Evolutionary conservation across 2,797 vertebrate species (phyloP), one percentile per base, ranked within the genome.

Genomic region (Steatocranus sp.): DNA sequence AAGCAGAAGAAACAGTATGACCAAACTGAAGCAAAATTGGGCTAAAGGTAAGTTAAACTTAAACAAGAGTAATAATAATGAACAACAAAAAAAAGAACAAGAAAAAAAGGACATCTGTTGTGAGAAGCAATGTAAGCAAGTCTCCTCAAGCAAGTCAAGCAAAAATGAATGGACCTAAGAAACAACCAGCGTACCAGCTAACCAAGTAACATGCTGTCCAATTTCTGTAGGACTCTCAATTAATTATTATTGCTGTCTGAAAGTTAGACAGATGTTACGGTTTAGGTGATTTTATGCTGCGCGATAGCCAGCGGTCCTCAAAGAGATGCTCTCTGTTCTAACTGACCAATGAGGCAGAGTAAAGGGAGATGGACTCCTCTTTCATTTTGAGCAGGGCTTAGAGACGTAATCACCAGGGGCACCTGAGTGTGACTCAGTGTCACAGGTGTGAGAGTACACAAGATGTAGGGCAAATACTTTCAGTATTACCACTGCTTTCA

Each of bases 401-500:
- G 83, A 83, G 86, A 88, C 84, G 81, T 77, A 91, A 93, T 94
- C 86, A 91, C 81, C 68, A 66, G 56, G 75, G 32, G 43, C 81
- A 82, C 75, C 82, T 83, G 85, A 88, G 88, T 81, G 91, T 88
- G 81, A 89, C 89, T 78, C 76, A 18, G 75, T 79, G 87, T 89
- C 75, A 88, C 17, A 79, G 70, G 41, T 81, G 32, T 80, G 50
- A 79, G 81, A 75, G 79, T 75, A 87, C 85, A 83, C n/a, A 3
- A 81, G 86, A 77, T 48, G 38, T 84, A 75, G 81, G 78, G 54
- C 81, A 91, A 80, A 89, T 87, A 66, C 36, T 36, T 10, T 49
- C n/a, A 25, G 8, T 56, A 15, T 75, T 41, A 8, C 51, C 34
- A 5, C 76, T 50, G 38, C 48, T 41, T 25, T 41, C 34, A 20